These are phyloP conservation scores for Oscheius sp. DNA, from an alignment of 1,140 invertebrate species.

Conservation along the genomic window DNA sequence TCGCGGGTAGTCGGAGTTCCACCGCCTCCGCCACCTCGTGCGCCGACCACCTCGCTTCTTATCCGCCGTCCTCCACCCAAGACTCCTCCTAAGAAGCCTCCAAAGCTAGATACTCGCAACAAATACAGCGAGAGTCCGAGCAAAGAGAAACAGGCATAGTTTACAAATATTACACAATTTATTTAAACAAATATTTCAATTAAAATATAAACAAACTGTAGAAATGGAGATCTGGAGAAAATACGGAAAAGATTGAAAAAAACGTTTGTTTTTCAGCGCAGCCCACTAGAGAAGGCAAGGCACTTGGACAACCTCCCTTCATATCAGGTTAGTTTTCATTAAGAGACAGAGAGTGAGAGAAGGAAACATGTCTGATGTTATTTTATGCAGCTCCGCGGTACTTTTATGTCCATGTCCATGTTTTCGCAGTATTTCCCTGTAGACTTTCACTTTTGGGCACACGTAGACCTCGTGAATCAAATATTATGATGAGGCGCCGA, in stretches of 20 bases:
- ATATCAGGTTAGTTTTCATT: conserved; percentile 50
- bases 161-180: neutral
- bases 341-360: neutral
- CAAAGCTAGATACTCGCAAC: conserved; percentile 28
- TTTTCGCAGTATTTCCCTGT: neutral
- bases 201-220: neutral
- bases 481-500: conserved; percentile 18
- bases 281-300: conserved; percentile 59
- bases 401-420: neutral
- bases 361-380: no score
- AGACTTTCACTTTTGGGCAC: neutral
- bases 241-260: conserved; percentile 3
- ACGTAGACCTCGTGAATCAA: neutral
- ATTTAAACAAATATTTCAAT: neutral
- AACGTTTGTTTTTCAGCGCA: conserved; percentile 49
- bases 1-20: conserved; percentile 36
- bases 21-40: conserved; percentile 29
- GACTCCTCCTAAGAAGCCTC: conserved; percentile 24
- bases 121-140: conserved; percentile 22
- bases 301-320: conserved; percentile 59
- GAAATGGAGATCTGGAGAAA: neutral
- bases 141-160: conserved; percentile 27
- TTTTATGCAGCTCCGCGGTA: neutral
- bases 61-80: conserved; percentile 11
- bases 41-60: conserved; percentile 29